A percentile compares a stretch with the other conserved stretches of the same genome.
phyloP scores from a whole-genome alignment of 1,140 invertebrate species.

The Phymorhynchus buccinoides region DNA sequence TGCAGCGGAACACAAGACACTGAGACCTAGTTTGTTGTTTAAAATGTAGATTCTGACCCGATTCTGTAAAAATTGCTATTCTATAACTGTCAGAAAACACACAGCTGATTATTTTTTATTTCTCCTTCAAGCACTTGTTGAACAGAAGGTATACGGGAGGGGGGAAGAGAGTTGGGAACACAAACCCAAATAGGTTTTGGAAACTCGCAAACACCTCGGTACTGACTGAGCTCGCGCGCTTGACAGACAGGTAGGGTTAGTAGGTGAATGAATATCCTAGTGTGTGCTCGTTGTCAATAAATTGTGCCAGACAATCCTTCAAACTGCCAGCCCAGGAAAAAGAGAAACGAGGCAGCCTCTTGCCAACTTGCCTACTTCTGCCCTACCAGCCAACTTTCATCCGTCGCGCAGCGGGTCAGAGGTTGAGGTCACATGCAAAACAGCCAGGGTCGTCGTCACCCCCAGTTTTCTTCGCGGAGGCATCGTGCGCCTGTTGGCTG shows the following conservation, averaged over 20 bases:
- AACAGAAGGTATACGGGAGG: not conserved
- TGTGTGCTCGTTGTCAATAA: conserved; percentile 36
- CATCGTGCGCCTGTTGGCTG: conserved; percentile 18
- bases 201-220: not conserved
- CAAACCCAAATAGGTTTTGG: not conserved
- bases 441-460: conserved; percentile 8
- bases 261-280: conserved; percentile 11
- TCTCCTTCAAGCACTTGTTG: not conserved
- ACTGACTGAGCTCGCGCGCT: not conserved
- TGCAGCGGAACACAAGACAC: too few relatives aligned
- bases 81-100: too few relatives aligned
- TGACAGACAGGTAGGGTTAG: conserved; percentile 23
- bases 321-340: conserved; percentile 25
- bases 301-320: conserved; percentile 38
- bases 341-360: conserved; percentile 11
- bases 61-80: too few relatives aligned
- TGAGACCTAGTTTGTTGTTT: too few relatives aligned
- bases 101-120: not conserved
- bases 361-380: conserved; percentile 32
- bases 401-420: not conserved
- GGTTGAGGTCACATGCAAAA: conserved; percentile 41
- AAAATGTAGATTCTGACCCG: too few relatives aligned
- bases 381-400: conserved; percentile 29
- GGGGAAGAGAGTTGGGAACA: not conserved
- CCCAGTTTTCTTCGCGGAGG: not conserved